A percentile compares a stretch with the other conserved stretches of the same genome.
phyloP scores from a whole-genome alignment of 2,797 vertebrate species.

The Argyrosomus regius region DNA sequence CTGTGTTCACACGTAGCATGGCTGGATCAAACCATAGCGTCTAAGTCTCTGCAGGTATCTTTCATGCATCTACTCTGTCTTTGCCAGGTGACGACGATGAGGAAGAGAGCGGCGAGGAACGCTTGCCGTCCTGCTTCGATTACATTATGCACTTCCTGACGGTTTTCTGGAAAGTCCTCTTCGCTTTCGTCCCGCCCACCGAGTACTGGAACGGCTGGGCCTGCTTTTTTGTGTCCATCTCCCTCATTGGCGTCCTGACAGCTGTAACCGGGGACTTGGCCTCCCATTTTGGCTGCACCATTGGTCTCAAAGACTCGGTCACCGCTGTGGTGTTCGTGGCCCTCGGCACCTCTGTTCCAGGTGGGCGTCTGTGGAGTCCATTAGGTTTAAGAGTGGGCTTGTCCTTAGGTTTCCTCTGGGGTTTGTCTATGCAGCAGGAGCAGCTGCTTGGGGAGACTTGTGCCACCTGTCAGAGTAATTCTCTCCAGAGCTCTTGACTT shows the following conservation, averaged over 20 bases:
- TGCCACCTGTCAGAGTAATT: conserved; percentile 57
- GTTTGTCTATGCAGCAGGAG: conserved; percentile 17
- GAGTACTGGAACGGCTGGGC: conserved; percentile 95
- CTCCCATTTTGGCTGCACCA: conserved; percentile 91
- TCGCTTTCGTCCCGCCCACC: conserved; percentile 92
- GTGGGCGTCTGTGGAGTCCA: conserved; percentile 73
- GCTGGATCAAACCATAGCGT: too few species aligned
- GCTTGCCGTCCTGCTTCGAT: conserved; percentile 91
- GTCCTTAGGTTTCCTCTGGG: conserved; percentile 30
- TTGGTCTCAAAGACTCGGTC: conserved; percentile 91
- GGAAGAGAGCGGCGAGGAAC: conserved; percentile 90
- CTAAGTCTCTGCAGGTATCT: not conserved
- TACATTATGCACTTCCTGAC: conserved; percentile 95
- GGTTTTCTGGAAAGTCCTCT: conserved; percentile 92
- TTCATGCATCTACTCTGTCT: conserved; percentile 38
- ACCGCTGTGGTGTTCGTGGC: conserved; percentile 92
- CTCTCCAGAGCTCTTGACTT: conserved; percentile 36
- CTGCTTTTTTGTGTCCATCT: conserved; percentile 90
- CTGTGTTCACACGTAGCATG: too few species aligned
- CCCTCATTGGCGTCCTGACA: conserved; percentile 89
- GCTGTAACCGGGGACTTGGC: conserved; percentile 91
- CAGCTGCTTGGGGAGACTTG: conserved; percentile 51
- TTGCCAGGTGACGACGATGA: conserved; percentile 90
- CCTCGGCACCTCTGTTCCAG: conserved; percentile 91
- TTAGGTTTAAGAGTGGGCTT: conserved; percentile 3